Evolutionary conservation across 2,113 vertebrate genomes (phyloP).

Genomic region (Axis porcinus): DNA sequence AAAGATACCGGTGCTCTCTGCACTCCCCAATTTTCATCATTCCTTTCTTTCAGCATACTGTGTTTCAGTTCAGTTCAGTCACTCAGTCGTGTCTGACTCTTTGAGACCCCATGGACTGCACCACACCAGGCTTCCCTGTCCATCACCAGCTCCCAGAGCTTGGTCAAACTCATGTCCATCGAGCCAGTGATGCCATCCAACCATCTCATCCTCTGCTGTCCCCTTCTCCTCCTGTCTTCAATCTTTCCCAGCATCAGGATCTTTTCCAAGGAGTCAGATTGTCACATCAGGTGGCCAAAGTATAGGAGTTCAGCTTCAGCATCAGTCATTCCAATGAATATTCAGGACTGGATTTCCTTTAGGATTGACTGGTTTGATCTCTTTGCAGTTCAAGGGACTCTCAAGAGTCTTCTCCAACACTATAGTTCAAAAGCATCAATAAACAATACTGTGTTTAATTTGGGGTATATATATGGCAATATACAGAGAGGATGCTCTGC

Average conservation of each 20-base stretch:
- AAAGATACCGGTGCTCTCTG: not conserved
- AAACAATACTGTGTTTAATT: not conserved
- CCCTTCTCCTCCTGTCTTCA: not conserved
- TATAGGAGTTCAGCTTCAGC: not conserved
- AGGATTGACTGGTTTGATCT: not conserved
- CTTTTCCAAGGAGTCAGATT: not conserved
- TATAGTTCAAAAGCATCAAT: not conserved
- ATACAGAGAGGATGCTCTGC: not conserved
- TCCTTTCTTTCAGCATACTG: not conserved
- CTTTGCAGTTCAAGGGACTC: not conserved
- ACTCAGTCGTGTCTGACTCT: rapidly evolving
- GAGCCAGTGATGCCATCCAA: not conserved
- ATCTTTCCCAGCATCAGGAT: not conserved
- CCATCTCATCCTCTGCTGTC: not conserved
- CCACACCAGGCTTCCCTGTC: not conserved
- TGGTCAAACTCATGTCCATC: not conserved
- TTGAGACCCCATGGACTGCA: not conserved
- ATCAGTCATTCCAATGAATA: not conserved
- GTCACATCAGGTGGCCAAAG: not conserved
- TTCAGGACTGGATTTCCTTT: not conserved
- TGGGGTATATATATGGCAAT: not conserved
- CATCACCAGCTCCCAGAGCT: not conserved
- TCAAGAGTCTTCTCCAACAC: not conserved
- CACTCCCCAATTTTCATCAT: not conserved
- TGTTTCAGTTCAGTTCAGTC: not conserved